Conservation (phyloP, 1,140 invertebrate species). For the Drosophila ercepeae region DNA sequence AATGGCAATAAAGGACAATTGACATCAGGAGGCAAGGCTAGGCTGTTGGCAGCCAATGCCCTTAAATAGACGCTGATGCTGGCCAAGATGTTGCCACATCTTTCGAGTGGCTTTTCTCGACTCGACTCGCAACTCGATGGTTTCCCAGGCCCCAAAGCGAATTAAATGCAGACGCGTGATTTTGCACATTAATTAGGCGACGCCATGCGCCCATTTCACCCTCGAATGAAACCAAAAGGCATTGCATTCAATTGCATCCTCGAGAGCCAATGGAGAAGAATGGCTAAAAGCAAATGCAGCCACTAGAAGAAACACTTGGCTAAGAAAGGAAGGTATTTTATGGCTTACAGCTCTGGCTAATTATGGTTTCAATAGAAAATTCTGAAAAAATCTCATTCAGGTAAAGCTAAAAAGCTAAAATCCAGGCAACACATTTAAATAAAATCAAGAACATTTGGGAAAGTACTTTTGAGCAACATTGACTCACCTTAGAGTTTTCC, state of each 20-base stretch:
- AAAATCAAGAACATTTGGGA: no score
- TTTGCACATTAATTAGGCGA: conserved; percentile 55
- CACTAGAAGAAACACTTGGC: conserved; percentile 1
- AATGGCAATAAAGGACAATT: conserved; percentile 73
- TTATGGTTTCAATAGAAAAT: conserved; percentile 7
- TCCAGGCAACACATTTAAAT: neutral
- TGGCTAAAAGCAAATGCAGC: conserved; percentile 1
- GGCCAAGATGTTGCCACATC: conserved; percentile 37
- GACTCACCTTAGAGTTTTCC: conserved; percentile 13
- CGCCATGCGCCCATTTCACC: neutral
- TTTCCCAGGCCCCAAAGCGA: conserved; percentile 58
- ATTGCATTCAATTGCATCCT: conserved; percentile 25
- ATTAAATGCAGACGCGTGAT: conserved; percentile 72
- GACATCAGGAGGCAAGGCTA: conserved; percentile 21
- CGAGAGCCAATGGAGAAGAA: neutral
- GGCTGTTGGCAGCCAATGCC: conserved; percentile 42
- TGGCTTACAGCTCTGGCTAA: conserved; percentile 16
- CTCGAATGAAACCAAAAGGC: neutral
- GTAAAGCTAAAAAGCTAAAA: conserved; percentile 1
- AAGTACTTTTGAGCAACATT: neutral
- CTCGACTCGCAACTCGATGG: conserved; percentile 10
- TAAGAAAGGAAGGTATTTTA: conserved; percentile 24
- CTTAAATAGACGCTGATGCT: conserved; percentile 44
- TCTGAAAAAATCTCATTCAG: neutral
- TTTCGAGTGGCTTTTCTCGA: conserved; percentile 39